A percentile compares a stretch with the other conserved stretches of the same genome.
Conservation (phyloP, 2,888 invertebrate genomes). For the Eustalomyia histrio region DNA sequence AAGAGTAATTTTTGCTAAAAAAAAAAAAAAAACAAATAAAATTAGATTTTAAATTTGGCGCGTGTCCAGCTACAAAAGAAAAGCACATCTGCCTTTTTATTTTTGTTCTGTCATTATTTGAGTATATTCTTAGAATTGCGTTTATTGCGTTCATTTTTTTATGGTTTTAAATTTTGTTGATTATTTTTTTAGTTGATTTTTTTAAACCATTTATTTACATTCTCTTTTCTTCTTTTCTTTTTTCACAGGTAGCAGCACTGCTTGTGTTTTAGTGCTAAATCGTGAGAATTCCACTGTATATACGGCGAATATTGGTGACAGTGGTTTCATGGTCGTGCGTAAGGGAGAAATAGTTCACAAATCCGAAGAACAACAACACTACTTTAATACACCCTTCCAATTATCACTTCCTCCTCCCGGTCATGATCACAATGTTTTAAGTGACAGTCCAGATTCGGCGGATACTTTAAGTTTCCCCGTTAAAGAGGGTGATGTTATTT, state of each 20-base stretch:
- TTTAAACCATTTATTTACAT: background rate
- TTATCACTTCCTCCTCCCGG: slow-evolving; percentile 96
- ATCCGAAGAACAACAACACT: slow-evolving; percentile 98
- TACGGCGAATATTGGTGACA: slow-evolving; percentile 99
- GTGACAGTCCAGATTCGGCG: slow-evolving; percentile 96
- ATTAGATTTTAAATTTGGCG: slow-evolving; percentile 36
- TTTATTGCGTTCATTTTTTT: slow-evolving; percentile 15
- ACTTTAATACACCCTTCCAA: slow-evolving; percentile 99
- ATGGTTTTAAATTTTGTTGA: background rate
- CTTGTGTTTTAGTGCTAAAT: slow-evolving; percentile 96
- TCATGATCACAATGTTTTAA: slow-evolving; percentile 91
- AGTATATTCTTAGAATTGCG: slow-evolving; percentile 20
- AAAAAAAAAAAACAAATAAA: slow-evolving; percentile 23
- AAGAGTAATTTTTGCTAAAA: background rate
- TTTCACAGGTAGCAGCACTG: slow-evolving; percentile 94
- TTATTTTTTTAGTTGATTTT: background rate
- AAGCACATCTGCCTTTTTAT: background rate
- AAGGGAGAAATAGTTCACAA: slow-evolving; percentile 92
- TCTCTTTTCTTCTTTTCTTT: slow-evolving; percentile 11
- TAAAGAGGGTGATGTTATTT: slow-evolving; percentile 95
- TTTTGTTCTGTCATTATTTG: slow-evolving; percentile 4
- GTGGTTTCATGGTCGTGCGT: slow-evolving; percentile 96
- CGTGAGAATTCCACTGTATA: slow-evolving; percentile 93
- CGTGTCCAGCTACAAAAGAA: slow-evolving; percentile 12
- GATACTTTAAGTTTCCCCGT: slow-evolving; percentile 91